Conservation (phyloP, 2,797 vertebrate species). For the Cuniculus paca region DNA sequence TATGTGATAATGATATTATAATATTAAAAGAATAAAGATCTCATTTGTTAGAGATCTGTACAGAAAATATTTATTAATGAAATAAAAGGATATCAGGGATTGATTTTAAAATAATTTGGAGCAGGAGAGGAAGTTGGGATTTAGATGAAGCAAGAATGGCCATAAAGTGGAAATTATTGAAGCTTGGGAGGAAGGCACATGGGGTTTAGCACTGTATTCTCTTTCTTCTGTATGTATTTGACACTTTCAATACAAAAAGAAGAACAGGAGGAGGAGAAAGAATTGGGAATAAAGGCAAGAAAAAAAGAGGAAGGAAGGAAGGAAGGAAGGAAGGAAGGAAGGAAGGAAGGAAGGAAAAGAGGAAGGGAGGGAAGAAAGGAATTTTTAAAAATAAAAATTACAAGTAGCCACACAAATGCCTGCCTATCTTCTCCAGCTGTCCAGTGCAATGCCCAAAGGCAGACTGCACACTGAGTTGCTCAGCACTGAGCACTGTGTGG, state of each 20-base stretch:
- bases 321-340: neutral
- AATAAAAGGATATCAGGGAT: neutral
- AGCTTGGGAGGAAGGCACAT: neutral
- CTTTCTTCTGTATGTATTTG: neutral
- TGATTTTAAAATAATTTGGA: neutral
- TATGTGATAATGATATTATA: neutral
- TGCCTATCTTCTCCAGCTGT: neutral
- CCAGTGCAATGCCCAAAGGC: neutral
- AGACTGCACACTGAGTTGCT: neutral
- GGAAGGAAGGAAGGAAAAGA: neutral
- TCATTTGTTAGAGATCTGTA: neutral
- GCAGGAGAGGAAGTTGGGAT: neutral
- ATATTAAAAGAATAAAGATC: neutral
- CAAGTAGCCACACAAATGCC: neutral
- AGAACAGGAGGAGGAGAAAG: neutral
- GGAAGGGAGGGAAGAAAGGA: neutral
- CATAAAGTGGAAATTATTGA: neutral
- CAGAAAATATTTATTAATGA: conserved; percentile 44
- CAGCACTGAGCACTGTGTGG: rapidly evolving
- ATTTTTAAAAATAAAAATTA: neutral
- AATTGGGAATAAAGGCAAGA: no score
- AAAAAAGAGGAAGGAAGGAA: neutral
- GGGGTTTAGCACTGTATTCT: neutral
- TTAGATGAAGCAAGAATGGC: neutral
- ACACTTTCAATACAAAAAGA: neutral